Percentiles rank a stretch among this genome's conserved stretches.
Evolutionary conservation across 2,113 vertebrate genomes (phyloP).

Genomic region (Hiodon tergisus): DNA sequence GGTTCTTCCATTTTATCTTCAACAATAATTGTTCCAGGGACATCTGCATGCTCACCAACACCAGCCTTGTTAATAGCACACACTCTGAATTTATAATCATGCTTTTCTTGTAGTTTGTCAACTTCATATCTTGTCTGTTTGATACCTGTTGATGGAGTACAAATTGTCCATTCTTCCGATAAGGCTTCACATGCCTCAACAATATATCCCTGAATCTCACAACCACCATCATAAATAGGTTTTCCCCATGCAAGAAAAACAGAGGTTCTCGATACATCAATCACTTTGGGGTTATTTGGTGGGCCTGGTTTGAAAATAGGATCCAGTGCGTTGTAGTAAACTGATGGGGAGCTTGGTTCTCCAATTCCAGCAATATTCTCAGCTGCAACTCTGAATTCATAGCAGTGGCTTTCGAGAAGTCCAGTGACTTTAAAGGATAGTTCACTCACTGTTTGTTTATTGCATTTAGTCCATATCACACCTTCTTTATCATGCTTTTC

Average conservation of each 20-base stretch:
- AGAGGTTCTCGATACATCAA: constrained; percentile 82
- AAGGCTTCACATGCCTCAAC: constrained; percentile 79
- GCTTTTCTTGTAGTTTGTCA: constrained; percentile 82
- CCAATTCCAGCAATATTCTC: constrained; percentile 87
- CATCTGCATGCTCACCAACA: constrained; percentile 87
- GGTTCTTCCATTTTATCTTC: constrained; percentile 88
- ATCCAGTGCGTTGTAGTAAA: constrained; percentile 85
- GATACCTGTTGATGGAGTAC: constrained; percentile 83
- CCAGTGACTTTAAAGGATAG: constrained; percentile 81
- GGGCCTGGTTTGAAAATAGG: constrained; percentile 91
- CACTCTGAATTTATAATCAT: constrained; percentile 91
- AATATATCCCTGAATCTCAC: constrained; percentile 94
- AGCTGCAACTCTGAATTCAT: constrained; percentile 91
- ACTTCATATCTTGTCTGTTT: constrained; percentile 82
- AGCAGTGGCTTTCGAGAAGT: constrained; percentile 83
- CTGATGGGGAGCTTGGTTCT: constrained; percentile 79
- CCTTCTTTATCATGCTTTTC: constrained; percentile 97
- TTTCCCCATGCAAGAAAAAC: constrained; percentile 90
- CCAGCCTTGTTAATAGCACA: constrained; percentile 93
- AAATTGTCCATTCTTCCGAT: constrained; percentile 84
- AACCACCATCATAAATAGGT: constrained; percentile 89
- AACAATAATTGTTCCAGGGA: constrained; percentile 74
- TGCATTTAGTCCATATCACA: constrained; percentile 91
- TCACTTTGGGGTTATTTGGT: constrained; percentile 87
- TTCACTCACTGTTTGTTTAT: constrained; percentile 77